A percentile compares a stretch with the other conserved stretches of the same genome.
Conservation (phyloP, 2,113 vertebrate species). For the Nothocercus nigrocapillus region DNA sequence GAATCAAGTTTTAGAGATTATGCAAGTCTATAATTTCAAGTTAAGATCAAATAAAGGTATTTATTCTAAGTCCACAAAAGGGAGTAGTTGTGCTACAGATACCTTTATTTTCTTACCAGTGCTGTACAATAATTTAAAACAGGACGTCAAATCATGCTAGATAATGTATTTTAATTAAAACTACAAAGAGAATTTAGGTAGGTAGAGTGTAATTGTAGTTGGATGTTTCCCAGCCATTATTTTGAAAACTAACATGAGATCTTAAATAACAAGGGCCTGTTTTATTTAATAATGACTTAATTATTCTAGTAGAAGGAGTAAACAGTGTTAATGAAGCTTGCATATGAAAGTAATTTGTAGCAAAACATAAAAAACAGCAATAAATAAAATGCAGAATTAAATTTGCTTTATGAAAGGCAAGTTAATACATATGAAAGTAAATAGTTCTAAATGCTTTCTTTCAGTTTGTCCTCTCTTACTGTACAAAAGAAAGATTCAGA, state of each 20-base stretch:
- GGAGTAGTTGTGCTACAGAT: not conserved
- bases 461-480: not conserved
- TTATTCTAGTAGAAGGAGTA: not conserved
- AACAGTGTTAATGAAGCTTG: slow-evolving; percentile 7
- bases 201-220: slow-evolving; percentile 38
- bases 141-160: slow-evolving; percentile 51
- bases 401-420: not conserved
- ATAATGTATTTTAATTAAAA: slow-evolving; percentile 60
- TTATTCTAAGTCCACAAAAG: not conserved
- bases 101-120: not conserved
- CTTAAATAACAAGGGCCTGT: slow-evolving; percentile 39
- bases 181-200: slow-evolving; percentile 59
- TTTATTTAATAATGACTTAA: slow-evolving; percentile 54
- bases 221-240: slow-evolving; percentile 42
- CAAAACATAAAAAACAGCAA: slow-evolving; percentile 17
- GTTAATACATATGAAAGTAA: not conserved
- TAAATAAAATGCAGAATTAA: not conserved
- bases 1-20: not conserved
- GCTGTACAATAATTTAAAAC: not conserved
- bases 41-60: not conserved
- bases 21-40: not conserved
- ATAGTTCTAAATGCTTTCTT: not conserved
- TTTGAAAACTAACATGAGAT: slow-evolving; percentile 36
- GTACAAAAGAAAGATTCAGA: not conserved
- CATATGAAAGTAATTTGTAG: slow-evolving; percentile 15